A percentile compares a stretch with the other conserved stretches of the same genome.
These are phyloP conservation scores for Agrotis segetum DNA, from an alignment of 2,888 invertebrate genomes.

Conservation along the genomic window DNA sequence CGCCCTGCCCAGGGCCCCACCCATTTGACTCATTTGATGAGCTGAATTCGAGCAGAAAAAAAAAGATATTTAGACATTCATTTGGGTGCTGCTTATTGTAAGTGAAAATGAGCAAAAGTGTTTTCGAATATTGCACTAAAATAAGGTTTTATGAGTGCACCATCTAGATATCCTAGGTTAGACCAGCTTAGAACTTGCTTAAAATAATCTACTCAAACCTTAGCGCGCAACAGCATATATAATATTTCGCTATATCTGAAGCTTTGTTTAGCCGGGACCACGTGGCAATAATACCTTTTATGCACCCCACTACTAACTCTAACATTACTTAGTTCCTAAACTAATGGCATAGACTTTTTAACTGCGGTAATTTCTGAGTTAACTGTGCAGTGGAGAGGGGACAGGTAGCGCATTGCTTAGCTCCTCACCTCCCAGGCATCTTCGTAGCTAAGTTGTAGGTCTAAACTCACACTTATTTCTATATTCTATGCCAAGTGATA, in stretches of 20 bases:
- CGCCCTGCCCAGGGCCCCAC: no score
- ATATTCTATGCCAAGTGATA: not conserved
- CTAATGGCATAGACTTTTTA: not conserved
- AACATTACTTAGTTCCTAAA: constrained; percentile 41
- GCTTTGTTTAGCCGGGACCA: constrained; percentile 7
- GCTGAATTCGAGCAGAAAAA: no score
- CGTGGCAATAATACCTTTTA: constrained; percentile 10
- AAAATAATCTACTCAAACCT: not conserved
- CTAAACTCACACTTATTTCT: constrained; percentile 15
- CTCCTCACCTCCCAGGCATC: not conserved
- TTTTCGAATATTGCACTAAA: constrained; percentile 28
- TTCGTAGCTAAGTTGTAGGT: not conserved
- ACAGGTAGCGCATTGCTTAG: not conserved
- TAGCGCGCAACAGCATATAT: not conserved
- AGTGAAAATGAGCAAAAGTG: no score
- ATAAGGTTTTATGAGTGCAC: not conserved
- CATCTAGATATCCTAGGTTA: not conserved
- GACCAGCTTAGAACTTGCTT: not conserved
- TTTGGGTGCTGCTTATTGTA: no score
- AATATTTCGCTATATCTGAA: not conserved
- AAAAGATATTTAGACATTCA: no score
- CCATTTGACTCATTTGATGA: no score
- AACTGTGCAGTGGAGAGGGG: not conserved
- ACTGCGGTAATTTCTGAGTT: not conserved
- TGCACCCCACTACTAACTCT: constrained; percentile 17